These are phyloP conservation scores for Dreissena polymorpha DNA, from an alignment of 1,140 invertebrate genomes.

Conservation along the genomic window DNA sequence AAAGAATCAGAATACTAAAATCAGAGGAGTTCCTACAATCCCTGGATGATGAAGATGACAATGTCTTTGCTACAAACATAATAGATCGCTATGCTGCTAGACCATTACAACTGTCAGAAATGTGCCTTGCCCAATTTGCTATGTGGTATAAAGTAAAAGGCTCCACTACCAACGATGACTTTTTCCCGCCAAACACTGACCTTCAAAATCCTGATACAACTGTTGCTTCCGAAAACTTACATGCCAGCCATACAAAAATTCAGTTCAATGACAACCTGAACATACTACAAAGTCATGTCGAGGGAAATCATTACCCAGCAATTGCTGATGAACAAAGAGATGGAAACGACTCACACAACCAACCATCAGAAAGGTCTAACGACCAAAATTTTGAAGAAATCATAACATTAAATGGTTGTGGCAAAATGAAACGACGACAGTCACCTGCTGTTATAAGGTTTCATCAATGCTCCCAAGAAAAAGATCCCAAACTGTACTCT, in stretches of 20 bases:
- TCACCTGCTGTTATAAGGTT: constrained; percentile 22
- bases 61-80: constrained; percentile 43
- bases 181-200: no score
- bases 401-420: constrained; percentile 19
- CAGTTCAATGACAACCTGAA: not conserved
- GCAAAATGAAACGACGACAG: constrained; percentile 41
- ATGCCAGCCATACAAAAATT: not conserved
- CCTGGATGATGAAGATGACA: constrained; percentile 52
- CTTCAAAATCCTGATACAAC: no score
- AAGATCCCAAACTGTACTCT: constrained; percentile 43
- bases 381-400: not conserved
- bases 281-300: not conserved
- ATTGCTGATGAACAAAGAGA: not conserved
- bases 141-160: constrained; percentile 29
- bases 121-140: constrained; percentile 50
- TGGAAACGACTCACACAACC: not conserved
- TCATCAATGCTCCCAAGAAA: constrained; percentile 40
- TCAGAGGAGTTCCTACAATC: constrained; percentile 20
- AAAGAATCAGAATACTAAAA: constrained; percentile 48
- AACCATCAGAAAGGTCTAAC: not conserved
- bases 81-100: constrained; percentile 45
- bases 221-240: not conserved
- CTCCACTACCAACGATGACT: no score
- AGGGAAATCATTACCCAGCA: not conserved
- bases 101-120: constrained; percentile 24